Conservation (phyloP, 2,113 vertebrate genomes). For the Pseudopodoces humilis region DNA sequence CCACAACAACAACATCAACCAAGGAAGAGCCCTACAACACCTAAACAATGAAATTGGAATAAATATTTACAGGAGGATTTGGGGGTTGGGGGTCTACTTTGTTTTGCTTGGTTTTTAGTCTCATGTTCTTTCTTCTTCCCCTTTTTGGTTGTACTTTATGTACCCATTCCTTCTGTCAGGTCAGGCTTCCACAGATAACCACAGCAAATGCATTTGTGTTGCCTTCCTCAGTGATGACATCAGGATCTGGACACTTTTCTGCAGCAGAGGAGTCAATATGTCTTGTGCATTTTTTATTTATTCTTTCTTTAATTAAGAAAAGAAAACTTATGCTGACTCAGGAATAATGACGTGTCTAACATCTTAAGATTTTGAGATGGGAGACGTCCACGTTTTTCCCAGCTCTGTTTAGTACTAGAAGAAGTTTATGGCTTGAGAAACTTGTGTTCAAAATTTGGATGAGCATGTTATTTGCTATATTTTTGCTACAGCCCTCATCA, state of each 20-base stretch:
- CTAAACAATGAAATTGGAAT: neutral
- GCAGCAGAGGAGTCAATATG: neutral
- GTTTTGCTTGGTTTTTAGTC: neutral
- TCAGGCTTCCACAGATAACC: neutral
- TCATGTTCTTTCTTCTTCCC: neutral
- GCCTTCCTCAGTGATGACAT: neutral
- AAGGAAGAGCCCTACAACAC: fast-evolving
- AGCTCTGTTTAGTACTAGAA: neutral
- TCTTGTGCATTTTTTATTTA: neutral
- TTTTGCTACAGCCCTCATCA: neutral
- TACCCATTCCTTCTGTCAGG: neutral
- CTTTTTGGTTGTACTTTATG: neutral
- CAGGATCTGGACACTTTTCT: neutral
- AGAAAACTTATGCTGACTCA: neutral
- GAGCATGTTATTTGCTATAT: neutral
- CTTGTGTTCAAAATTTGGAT: neutral
- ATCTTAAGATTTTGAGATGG: neutral
- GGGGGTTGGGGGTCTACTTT: fast-evolving
- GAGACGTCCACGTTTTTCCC: neutral
- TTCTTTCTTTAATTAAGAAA: neutral
- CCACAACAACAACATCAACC: too few relatives aligned
- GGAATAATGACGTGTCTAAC: neutral
- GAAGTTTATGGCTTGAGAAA: neutral
- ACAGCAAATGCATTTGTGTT: neutral
- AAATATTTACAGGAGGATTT: neutral